Evolutionary conservation across 2,797 vertebrate species (phyloP).

Genomic region (Distichodus sexfasciatus): DNA sequence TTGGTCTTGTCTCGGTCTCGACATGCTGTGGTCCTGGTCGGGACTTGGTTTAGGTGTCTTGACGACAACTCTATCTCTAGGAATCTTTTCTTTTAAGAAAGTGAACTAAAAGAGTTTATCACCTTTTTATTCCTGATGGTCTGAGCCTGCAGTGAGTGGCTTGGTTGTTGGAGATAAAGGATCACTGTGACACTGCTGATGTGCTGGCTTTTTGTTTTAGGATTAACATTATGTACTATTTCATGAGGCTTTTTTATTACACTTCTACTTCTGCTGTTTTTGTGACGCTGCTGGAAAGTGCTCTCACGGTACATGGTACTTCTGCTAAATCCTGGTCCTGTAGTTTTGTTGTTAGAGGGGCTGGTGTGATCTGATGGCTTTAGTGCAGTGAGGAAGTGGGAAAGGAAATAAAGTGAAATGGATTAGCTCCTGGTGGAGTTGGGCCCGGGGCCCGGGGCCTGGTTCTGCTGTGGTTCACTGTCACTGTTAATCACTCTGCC

Average conservation of each 20-base stretch:
- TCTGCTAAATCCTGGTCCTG: conserved; percentile 43
- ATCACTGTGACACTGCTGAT: conserved; percentile 71
- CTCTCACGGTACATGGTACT: background rate
- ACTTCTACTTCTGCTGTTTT: too few species aligned
- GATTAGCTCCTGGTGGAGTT: conserved; percentile 44
- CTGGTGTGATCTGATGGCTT: background rate
- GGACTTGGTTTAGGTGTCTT: too few species aligned
- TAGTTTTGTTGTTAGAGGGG: background rate
- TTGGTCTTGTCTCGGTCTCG: too few species aligned
- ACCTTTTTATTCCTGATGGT: conserved; percentile 51
- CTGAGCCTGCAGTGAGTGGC: conserved; percentile 46
- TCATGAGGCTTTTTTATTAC: conserved; percentile 69
- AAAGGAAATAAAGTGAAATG: conserved; percentile 61
- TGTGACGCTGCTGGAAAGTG: conserved; percentile 52
- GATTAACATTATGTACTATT: background rate
- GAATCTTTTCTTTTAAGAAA: background rate
- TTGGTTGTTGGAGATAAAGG: conserved; percentile 69
- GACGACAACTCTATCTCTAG: too few species aligned
- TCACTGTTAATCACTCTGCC: conserved; percentile 73
- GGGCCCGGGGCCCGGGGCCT: too few species aligned
- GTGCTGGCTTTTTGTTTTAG: conserved; percentile 62
- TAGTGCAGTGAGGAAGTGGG: conserved; percentile 48
- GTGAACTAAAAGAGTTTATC: background rate
- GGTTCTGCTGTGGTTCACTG: conserved; percentile 59
- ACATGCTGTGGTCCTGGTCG: too few species aligned